Percentiles rank a stretch among this genome's conserved stretches.
These are phyloP conservation scores for Rhopalosiphum nymphaeae DNA, from an alignment of 2,888 invertebrate genomes.

Conservation along the genomic window DNA sequence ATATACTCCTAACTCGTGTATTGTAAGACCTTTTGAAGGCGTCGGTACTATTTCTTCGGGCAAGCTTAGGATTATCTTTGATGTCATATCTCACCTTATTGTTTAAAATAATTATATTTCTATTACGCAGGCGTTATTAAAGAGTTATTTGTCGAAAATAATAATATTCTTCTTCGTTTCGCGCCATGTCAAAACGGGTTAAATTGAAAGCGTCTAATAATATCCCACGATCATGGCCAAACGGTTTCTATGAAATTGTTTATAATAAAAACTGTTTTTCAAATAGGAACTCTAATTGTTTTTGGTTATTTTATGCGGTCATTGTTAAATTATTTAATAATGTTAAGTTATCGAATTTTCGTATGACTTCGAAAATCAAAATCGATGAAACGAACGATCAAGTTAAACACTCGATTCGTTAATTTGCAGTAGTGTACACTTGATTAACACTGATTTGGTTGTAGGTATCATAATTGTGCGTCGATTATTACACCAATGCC, in stretches of 20 bases:
- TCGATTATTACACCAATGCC: neutral
- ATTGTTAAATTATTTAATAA: neutral
- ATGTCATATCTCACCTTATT: neutral
- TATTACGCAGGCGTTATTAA: neutral
- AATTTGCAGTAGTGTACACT: neutral
- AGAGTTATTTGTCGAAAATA: neutral
- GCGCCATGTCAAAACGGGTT: neutral
- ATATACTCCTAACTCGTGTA: neutral
- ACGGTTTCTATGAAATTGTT: neutral
- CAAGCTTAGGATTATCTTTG: neutral
- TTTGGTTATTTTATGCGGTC: neutral
- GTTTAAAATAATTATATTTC: conserved; percentile 36
- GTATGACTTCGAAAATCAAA: neutral
- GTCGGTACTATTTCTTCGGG: neutral
- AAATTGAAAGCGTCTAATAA: neutral
- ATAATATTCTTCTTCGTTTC: neutral
- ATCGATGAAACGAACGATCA: neutral
- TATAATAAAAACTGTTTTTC: neutral
- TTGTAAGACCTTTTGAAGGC: conserved; percentile 16
- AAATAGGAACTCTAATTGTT: neutral
- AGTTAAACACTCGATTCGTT: neutral
- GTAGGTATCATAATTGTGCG: neutral
- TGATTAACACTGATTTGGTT: neutral
- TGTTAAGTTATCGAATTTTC: neutral
- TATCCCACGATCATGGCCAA: neutral